Base-by-base conservation (phyloP, 2,888 invertebrate species). In the Apotomis betuletana region DNA sequence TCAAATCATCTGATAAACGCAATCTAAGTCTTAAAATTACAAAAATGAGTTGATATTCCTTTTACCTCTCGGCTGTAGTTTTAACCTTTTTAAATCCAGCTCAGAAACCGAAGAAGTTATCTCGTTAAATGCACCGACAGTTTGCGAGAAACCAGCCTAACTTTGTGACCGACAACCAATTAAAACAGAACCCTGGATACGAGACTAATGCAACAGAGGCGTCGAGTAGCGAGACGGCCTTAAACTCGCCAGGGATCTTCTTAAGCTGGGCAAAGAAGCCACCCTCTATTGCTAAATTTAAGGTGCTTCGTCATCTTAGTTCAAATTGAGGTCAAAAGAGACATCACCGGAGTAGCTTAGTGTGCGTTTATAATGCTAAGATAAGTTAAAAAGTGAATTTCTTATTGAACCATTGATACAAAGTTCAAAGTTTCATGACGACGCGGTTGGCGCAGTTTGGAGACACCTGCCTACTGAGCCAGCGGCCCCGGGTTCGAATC, bases 41-140 rank as follows among this genome's bases (percentile, higher is more conserved):
- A 15, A 55, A 65, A 27, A 55, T 55, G 12, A 27, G 64, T 8
- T 27, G 46, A 44, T 27, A 55, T 64, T 55, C 15, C 54, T 27
- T 55, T 4, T 9, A 36, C 15, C 4, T 15, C 46, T 12, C 27
- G 4, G 44, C 4, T 46, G 27, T n/a, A 57, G 55, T 55, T 46
- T n/a, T 44, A 55, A n/a, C 57, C 46, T 65, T 65, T n/a, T 46
- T n/a, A 27, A 9, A 15, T 44, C 36, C n/a, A 27, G 65, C 1
- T 36, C 46, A 74, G 67, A 79, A 82, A 83, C 84, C 83, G 87
- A 85, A 83, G 81, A 90, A 90, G 85, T 90, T 90, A 90, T 85
- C 89, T 90, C 88, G 86, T 90, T 90, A 90, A 89, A 87, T 89
- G 88, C 89, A 88, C 88, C 84, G 74, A 84, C 85, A 89, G 87